Conservation (phyloP, 2,797 vertebrate genomes). For the Diplodus sargus region DNA sequence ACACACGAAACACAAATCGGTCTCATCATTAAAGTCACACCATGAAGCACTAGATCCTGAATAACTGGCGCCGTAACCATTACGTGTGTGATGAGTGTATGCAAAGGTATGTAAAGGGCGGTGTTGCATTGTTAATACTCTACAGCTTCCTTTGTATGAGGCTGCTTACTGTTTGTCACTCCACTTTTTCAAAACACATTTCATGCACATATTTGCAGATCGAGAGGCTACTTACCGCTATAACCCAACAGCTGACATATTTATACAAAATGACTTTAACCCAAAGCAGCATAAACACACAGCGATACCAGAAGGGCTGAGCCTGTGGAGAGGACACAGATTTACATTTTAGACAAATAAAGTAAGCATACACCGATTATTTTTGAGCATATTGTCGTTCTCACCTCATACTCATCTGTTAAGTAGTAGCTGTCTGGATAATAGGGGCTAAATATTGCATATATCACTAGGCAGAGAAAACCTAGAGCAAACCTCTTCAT, state of each 20-base stretch:
- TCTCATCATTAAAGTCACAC: background rate
- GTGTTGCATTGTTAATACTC: background rate
- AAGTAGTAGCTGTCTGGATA: slow-evolving; percentile 90
- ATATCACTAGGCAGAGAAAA: slow-evolving; percentile 88
- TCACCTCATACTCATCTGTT: slow-evolving; percentile 92
- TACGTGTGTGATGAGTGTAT: background rate
- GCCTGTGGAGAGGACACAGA: slow-evolving; percentile 79
- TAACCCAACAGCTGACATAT: slow-evolving; percentile 98
- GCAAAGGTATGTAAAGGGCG: slow-evolving; percentile 3
- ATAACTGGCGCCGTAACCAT: background rate
- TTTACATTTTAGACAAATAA: slow-evolving; percentile 25
- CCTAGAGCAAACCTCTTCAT: slow-evolving; percentile 92
- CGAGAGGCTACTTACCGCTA: slow-evolving; percentile 89
- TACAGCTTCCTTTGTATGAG: background rate
- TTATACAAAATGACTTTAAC: slow-evolving; percentile 96
- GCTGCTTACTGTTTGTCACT: background rate
- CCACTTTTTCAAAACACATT: background rate
- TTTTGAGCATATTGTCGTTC: slow-evolving; percentile 51
- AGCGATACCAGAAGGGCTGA: slow-evolving; percentile 95
- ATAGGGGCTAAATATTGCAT: slow-evolving; percentile 88
- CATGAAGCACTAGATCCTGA: slow-evolving; percentile 10
- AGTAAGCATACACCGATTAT: background rate
- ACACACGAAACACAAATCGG: slow-evolving; percentile 17
- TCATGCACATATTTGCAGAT: slow-evolving; percentile 19
- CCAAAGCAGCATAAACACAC: slow-evolving; percentile 94